Evolutionary conservation across 2,888 invertebrate genomes (phyloP).

Genomic region (Ischnus inquisitorius): DNA sequence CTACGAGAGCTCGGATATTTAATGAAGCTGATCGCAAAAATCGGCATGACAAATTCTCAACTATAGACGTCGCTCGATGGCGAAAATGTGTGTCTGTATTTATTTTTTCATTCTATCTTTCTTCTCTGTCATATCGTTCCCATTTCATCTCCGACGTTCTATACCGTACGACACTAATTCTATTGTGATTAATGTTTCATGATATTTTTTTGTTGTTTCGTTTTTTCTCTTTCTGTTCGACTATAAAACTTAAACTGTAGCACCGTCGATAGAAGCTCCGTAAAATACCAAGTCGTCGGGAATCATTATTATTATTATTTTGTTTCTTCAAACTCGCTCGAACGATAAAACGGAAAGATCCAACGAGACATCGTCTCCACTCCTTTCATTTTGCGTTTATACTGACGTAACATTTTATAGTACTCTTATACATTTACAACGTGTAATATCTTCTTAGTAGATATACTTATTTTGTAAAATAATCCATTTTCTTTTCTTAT

Average conservation of each 20-base stretch:
- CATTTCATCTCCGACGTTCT: conserved; percentile 24
- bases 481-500: conserved; percentile 5
- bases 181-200: conserved; percentile 51
- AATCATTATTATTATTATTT: conserved; percentile 13
- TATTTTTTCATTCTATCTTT: conserved; percentile 5
- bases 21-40: conserved; percentile 45
- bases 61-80: conserved; percentile 40
- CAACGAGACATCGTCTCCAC: conserved; percentile 73
- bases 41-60: conserved; percentile 37
- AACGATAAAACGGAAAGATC: conserved; percentile 75
- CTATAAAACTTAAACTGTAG: conserved; percentile 73
- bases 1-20: conserved; percentile 47
- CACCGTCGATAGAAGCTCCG: conserved; percentile 74
- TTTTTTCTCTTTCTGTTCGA: conserved; percentile 19
- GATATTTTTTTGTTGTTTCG: background rate
- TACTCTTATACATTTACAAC: conserved; percentile 82
- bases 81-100: conserved; percentile 41
- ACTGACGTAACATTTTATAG: conserved; percentile 82
- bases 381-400: conserved; percentile 77
- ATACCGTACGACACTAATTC: conserved; percentile 56
- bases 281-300: conserved; percentile 61
- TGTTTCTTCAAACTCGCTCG: conserved; percentile 29
- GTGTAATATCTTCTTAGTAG: conserved; percentile 81
- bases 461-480: conserved; percentile 71
- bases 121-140: background rate